Evolutionary conservation across 1,140 invertebrate genomes (phyloP), one percentile per base, ranked within the genome.

Genomic region (Caerostris darwini): DNA sequence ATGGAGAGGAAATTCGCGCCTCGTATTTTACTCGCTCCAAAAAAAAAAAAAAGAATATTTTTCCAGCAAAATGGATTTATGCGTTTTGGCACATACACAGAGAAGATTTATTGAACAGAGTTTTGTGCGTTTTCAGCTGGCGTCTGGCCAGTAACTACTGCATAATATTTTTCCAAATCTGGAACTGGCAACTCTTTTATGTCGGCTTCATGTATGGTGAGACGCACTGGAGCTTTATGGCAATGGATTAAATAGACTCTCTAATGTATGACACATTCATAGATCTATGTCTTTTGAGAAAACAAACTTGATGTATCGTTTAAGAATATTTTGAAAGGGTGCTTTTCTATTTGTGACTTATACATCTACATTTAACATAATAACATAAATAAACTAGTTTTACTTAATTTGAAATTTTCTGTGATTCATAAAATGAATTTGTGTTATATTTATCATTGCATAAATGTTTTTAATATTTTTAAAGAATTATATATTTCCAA

Each of bases 51-150:
- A 14, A 14, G 61, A 17, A 17, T 14, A 64, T 77, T 77, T 77
- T 77, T 77, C 34, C 71, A 77, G 34, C 71, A 53, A 77, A 12
- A 50, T 50, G 71, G 53, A 50, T 77, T 64, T 77, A 77, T 77
- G 71, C 10, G 34, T 77, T 12, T 53, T 34, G 34, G 34, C 7
- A 14, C 7, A 3, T 14, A 77, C 71, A 12, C 61, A 64, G 61
- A 12, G 61, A 64, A 5, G 53, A 77, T 77, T 77, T 77, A 77
- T 77, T 50, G 50, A 77, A 77, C 71, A 34, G 34, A 77, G 50
- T 77, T 77, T 8, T 34, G 69, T 12, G 19, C 19, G 3, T 10
- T 77, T 77, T 77, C 12, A 7, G 34, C 50, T 77, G 71, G 71
- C 71, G 1, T 2, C 4, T 34, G 4, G 50, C 71, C 71, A 77